A percentile compares a stretch with the other conserved stretches of the same genome.
Evolutionary conservation across 2,113 vertebrate species (phyloP).

Genomic region (Toxostoma redivivum): DNA sequence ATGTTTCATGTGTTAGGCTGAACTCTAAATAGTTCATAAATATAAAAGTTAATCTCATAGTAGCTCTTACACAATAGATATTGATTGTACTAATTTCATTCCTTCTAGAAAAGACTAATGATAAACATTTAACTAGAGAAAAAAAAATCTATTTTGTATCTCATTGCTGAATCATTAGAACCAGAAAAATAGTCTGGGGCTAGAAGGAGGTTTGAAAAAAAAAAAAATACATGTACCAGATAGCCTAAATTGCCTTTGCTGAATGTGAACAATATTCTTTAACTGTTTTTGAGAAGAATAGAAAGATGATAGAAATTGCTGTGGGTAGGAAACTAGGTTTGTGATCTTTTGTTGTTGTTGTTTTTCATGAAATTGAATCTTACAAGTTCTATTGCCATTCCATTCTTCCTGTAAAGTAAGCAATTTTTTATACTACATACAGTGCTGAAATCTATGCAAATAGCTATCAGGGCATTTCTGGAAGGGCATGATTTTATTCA

Average conservation of each 20-base stretch:
- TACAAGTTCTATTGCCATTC: not conserved
- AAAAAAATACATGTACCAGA: not conserved
- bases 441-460: not conserved
- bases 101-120: not conserved
- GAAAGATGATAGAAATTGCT: not conserved
- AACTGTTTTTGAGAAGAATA: not conserved
- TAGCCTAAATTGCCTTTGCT: not conserved
- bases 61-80: not conserved
- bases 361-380: not conserved
- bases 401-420: not conserved
- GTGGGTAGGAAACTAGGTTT: not conserved
- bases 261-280: not conserved
- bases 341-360: not conserved
- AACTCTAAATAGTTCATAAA: not conserved
- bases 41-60: not conserved
- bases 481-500: not conserved
- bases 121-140: not conserved
- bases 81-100: not conserved
- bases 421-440: not conserved
- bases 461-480: not conserved
- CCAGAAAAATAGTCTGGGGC: not conserved
- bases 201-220: not conserved
- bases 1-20: not conserved
- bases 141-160: not conserved
- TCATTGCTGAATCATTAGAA: conserved; percentile 8